Conservation (phyloP, 2,888 invertebrate species). For the Euzetes globulus region DNA sequence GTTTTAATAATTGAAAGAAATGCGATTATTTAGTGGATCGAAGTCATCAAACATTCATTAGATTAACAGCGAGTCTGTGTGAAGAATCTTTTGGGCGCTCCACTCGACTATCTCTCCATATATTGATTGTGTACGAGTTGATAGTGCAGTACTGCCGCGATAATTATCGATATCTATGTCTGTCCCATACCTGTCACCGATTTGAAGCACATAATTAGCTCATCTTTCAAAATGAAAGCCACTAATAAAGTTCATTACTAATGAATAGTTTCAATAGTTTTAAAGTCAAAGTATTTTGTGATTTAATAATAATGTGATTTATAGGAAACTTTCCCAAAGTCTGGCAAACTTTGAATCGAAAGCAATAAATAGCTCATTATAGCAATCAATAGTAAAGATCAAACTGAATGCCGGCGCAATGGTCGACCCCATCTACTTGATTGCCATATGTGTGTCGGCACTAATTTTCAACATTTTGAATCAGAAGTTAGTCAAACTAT, state of each 20-base stretch:
- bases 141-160: background rate
- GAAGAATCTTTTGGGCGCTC: conserved; percentile 17
- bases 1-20: no score
- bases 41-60: conserved; percentile 20
- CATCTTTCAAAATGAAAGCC: background rate
- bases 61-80: background rate
- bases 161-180: background rate
- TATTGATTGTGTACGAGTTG: conserved; percentile 4
- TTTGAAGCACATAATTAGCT: background rate
- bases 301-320: background rate
- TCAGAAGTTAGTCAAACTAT: conserved; percentile 1
- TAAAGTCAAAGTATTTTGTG: background rate
- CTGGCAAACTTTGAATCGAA: background rate
- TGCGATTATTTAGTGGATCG: background rate
- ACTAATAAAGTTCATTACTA: background rate
- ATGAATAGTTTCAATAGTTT: background rate
- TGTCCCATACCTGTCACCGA: background rate
- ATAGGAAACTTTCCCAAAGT: background rate
- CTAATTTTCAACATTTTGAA: background rate
- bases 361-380: background rate
- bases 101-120: conserved; percentile 4
- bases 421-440: background rate
- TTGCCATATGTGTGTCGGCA: conserved; percentile 3
- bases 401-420: background rate
- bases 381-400: background rate